These are phyloP conservation scores for Ophthalmolycus amberensis DNA, from an alignment of 2,113 vertebrate genomes.

Conservation along the genomic window DNA sequence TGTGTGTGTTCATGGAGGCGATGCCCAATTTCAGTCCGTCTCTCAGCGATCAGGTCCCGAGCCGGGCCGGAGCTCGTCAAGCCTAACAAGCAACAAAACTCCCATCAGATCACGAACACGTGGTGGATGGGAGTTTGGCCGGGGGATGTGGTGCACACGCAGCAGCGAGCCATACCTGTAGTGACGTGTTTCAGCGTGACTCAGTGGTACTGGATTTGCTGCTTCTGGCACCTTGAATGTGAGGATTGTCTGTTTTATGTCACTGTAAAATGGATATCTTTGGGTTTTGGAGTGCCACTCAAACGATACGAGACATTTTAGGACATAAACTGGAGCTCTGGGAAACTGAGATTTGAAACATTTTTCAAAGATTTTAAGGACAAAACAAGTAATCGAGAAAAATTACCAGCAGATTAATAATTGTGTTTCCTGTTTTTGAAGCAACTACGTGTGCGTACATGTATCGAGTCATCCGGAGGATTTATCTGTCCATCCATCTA, in stretches of 20 bases:
- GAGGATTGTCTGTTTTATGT: neutral
- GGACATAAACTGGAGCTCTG: neutral
- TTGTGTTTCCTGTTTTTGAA: neutral
- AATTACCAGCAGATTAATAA: neutral
- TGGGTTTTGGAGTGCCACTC: too few relatives aligned
- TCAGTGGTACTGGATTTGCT: neutral
- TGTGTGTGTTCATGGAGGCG: neutral
- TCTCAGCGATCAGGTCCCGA: neutral
- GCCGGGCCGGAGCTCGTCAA: constrained; percentile 8
- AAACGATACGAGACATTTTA: neutral
- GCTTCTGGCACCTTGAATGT: neutral
- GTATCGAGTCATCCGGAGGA: neutral
- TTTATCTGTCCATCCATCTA: neutral
- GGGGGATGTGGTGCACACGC: too few relatives aligned
- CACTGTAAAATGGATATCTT: too few relatives aligned
- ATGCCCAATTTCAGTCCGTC: neutral
- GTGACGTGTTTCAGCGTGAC: too few relatives aligned
- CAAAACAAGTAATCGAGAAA: neutral
- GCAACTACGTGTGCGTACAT: neutral
- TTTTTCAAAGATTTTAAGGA: neutral
- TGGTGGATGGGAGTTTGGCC: too few relatives aligned
- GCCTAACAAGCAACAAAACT: constrained; percentile 13
- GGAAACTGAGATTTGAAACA: neutral
- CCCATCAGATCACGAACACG: neutral
- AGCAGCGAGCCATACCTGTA: too few relatives aligned